Evolutionary conservation across 2,888 invertebrate species (phyloP).

Genomic region (Nomada ferruginata): DNA sequence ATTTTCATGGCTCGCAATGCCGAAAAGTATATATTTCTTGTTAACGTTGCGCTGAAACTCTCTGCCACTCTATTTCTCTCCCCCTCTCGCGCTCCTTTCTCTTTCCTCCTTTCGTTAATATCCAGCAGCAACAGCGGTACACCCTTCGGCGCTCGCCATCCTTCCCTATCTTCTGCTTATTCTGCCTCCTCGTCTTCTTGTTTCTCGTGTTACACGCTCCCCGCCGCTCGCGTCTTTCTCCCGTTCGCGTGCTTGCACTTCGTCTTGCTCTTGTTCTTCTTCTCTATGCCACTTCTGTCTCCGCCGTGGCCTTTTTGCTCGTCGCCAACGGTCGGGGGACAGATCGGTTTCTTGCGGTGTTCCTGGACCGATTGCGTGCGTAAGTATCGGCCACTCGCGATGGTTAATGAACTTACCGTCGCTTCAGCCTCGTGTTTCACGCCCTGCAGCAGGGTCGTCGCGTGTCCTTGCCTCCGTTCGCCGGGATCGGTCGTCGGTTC

Average conservation of each 20-base stretch:
- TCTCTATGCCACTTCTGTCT: conserved; percentile 33
- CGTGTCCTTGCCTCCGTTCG: conserved; percentile 63
- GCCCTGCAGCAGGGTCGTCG: conserved; percentile 41
- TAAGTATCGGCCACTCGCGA: conserved; percentile 60
- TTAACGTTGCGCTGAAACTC: no score
- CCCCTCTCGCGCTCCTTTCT: background rate
- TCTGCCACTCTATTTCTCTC: conserved; percentile 21
- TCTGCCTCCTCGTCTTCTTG: conserved; percentile 27
- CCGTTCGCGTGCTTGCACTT: conserved; percentile 22
- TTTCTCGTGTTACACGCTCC: background rate
- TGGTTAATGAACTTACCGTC: conserved; percentile 72
- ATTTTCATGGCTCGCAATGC: no score
- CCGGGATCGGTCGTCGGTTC: conserved; percentile 11
- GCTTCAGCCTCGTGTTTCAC: conserved; percentile 60
- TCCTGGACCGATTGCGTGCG: conserved; percentile 66
- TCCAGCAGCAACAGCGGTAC: conserved; percentile 9
- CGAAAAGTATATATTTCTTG: conserved; percentile 12
- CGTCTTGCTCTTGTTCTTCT: conserved; percentile 9
- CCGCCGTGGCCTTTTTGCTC: conserved; percentile 41
- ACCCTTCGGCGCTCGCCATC: background rate
- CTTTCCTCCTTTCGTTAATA: background rate
- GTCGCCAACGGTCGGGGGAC: conserved; percentile 50
- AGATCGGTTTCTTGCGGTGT: conserved; percentile 68
- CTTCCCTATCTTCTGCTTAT: conserved; percentile 32
- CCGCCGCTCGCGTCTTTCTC: conserved; percentile 12